Conservation (phyloP, 2,797 vertebrate species). For the Oreochromis grahami region DNA sequence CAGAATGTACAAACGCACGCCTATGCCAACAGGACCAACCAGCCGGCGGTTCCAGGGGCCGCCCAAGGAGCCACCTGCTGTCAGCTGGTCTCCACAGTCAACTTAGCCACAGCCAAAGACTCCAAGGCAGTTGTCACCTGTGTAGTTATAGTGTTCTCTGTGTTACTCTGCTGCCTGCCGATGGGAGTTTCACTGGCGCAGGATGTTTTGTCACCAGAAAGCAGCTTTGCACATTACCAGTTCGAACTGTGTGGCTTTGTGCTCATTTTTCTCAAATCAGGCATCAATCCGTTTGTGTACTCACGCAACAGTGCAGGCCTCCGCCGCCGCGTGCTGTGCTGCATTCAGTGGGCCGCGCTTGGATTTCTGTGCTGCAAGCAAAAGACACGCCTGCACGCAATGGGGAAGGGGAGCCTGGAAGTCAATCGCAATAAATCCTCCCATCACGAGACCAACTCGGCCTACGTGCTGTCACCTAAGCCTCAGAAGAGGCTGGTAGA, state of each 20-base stretch:
- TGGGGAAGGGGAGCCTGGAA: slow-evolving; percentile 93
- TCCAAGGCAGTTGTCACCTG: slow-evolving; percentile 92
- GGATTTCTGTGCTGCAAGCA: slow-evolving; percentile 87
- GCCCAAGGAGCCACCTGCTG: slow-evolving; percentile 78
- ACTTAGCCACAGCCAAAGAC: slow-evolving; percentile 89
- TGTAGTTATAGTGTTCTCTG: slow-evolving; percentile 88
- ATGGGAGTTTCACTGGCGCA: slow-evolving; percentile 89
- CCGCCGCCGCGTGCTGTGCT: slow-evolving; percentile 87
- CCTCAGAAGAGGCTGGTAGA: slow-evolving; percentile 89
- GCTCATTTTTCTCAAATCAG: slow-evolving; percentile 94
- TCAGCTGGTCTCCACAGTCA: slow-evolving; percentile 85
- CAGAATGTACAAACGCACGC: slow-evolving; percentile 81
- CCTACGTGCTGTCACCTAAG: slow-evolving; percentile 92
- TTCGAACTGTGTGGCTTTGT: slow-evolving; percentile 94
- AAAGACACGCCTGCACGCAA: slow-evolving; percentile 88
- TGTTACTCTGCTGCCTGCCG: slow-evolving; percentile 92
- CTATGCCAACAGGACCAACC: slow-evolving; percentile 69
- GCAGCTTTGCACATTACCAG: slow-evolving; percentile 89
- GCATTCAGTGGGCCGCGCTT: slow-evolving; percentile 81
- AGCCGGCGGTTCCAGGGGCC: slow-evolving; percentile 63
- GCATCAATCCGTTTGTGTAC: slow-evolving; percentile 96
- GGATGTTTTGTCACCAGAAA: slow-evolving; percentile 80
- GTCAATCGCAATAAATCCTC: slow-evolving; percentile 97
- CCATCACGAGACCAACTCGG: slow-evolving; percentile 96
- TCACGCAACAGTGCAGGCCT: slow-evolving; percentile 94